These are phyloP conservation scores for Sebastes taczanowskii DNA, from an alignment of 2,797 vertebrate species.

Conservation along the genomic window DNA sequence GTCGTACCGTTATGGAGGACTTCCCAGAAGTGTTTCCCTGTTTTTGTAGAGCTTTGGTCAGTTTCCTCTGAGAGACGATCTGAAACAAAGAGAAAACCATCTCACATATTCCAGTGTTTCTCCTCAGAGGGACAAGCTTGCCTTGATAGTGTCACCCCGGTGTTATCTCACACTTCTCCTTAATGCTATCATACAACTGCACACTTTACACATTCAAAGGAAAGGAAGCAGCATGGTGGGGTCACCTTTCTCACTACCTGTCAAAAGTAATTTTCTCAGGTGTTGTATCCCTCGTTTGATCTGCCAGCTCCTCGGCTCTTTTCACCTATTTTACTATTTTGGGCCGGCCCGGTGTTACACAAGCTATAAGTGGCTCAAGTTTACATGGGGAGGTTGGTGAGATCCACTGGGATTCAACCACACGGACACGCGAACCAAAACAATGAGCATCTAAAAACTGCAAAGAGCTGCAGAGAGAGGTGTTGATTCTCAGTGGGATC, in stretches of 20 bases:
- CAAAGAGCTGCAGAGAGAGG: background rate
- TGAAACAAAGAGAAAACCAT: constrained; percentile 63
- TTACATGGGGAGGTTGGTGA: background rate
- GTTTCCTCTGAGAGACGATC: constrained; percentile 98
- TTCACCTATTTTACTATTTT: background rate
- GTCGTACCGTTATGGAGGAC: constrained; percentile 95
- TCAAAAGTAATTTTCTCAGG: constrained; percentile 31
- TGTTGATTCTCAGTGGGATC: background rate
- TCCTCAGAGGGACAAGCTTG: background rate
- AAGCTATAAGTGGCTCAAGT: background rate
- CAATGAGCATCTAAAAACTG: background rate
- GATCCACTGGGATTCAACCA: background rate
- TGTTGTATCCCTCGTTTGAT: constrained; percentile 7
- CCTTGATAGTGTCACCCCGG: background rate
- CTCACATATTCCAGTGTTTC: background rate
- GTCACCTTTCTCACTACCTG: constrained; percentile 28
- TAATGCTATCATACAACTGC: background rate
- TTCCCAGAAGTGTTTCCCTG: constrained; percentile 97
- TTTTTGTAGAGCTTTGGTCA: constrained; percentile 95
- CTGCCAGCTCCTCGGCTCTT: constrained; percentile 5
- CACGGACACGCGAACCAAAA: background rate
- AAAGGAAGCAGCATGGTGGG: background rate
- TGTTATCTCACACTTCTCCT: background rate
- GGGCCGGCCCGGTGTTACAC: background rate
- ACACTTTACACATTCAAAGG: background rate